These are phyloP conservation scores for Germaria angustata DNA, from an alignment of 2,888 invertebrate genomes.

Conservation along the genomic window DNA sequence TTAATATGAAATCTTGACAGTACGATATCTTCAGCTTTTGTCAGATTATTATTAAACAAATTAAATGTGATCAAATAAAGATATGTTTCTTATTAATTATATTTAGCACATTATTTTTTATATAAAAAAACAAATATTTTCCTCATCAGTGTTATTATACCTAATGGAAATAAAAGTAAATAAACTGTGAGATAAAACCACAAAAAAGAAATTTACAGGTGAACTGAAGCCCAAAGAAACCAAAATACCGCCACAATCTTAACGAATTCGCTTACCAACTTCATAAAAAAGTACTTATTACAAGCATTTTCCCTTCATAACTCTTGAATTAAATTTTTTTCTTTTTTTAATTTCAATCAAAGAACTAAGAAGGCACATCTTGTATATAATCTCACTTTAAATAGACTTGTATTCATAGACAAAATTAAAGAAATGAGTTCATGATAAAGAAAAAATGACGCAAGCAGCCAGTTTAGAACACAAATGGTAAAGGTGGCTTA, in stretches of 20 bases:
- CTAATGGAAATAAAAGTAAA: not conserved
- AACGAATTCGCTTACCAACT: conserved; percentile 44
- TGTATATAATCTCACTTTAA: conserved; percentile 50
- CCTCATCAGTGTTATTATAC: no score
- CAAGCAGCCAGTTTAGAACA: conserved; percentile 46
- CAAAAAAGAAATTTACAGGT: not conserved
- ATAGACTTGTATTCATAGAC: conserved; percentile 30
- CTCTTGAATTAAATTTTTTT: not conserved
- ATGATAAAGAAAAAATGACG: not conserved
- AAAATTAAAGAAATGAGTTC: conserved; percentile 31
- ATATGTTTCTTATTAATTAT: no score
- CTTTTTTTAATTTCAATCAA: not conserved
- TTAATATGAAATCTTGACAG: no score
- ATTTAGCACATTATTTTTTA: no score
- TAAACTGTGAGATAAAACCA: conserved; percentile 15
- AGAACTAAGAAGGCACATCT: conserved; percentile 17
- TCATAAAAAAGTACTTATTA: conserved; percentile 19
- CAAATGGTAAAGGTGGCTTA: conserved; percentile 59
- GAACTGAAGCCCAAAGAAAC: conserved; percentile 21
- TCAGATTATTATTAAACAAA: no score
- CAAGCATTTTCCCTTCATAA: conserved; percentile 1
- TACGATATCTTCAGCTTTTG: no score
- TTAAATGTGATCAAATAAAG: no score
- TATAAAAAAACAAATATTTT: no score
- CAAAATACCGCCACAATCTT: conserved; percentile 32